phyloP scores from a whole-genome alignment of 2,797 vertebrate species.

The Moxostoma hubbsi region DNA sequence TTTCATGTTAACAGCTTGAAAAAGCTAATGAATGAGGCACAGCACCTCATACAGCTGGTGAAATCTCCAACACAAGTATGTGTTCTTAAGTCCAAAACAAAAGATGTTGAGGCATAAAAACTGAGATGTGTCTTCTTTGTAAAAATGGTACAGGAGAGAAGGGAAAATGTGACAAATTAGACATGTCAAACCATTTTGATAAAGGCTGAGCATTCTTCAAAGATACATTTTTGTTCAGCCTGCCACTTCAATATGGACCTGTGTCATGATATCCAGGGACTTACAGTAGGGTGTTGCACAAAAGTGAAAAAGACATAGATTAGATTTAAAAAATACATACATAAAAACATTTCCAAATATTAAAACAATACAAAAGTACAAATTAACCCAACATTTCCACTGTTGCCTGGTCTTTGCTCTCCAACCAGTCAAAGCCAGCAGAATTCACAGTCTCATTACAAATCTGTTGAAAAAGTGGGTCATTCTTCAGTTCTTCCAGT shows the following conservation, averaged over 20 bases:
- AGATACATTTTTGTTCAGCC: constrained; percentile 84
- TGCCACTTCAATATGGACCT: constrained; percentile 92
- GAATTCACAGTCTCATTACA: constrained; percentile 89
- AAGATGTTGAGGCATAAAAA: constrained; percentile 15
- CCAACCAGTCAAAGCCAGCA: constrained; percentile 95
- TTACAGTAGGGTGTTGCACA: constrained; percentile 85
- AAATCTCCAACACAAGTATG: constrained; percentile 11
- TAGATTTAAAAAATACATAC: constrained; percentile 68
- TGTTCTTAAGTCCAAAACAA: not conserved
- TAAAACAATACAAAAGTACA: constrained; percentile 72
- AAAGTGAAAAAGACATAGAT: constrained; percentile 60
- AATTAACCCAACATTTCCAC: constrained; percentile 95
- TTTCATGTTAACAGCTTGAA: constrained; percentile 43
- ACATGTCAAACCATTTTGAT: not conserved
- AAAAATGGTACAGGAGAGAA: constrained; percentile 11
- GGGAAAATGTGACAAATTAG: constrained; percentile 40
- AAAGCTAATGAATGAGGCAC: constrained; percentile 29
- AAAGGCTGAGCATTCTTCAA: constrained; percentile 76
- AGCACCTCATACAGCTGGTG: constrained; percentile 33
- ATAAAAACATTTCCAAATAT: constrained; percentile 57
- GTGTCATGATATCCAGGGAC: constrained; percentile 83
- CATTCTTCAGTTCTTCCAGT: constrained; percentile 92
- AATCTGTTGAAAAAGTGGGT: constrained; percentile 95
- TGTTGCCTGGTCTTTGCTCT: constrained; percentile 97
- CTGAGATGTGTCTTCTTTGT: not conserved